Evolutionary conservation across 2,113 vertebrate species (phyloP).

Genomic region (Muntiacus reevesi): DNA sequence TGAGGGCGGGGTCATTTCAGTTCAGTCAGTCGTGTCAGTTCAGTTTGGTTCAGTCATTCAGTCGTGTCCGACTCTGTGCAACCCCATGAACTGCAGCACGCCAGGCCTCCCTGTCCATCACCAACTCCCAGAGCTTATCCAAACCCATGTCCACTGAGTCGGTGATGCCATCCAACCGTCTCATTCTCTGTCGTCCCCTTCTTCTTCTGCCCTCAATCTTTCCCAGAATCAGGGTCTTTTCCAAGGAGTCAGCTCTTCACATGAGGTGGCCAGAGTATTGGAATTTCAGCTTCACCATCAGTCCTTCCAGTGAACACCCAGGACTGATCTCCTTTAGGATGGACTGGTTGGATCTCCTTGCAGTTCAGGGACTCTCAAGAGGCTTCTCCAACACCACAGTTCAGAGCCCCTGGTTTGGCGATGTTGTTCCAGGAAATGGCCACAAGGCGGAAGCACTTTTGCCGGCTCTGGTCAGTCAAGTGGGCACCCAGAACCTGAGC

Average conservation of each 20-base stretch:
- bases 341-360: not conserved
- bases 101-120: not conserved
- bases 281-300: too few species aligned
- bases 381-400: not conserved
- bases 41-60: not conserved
- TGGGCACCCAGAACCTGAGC: not conserved
- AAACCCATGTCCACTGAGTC: too few species aligned
- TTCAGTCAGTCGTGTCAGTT: too few species aligned
- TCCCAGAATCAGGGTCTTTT: too few species aligned
- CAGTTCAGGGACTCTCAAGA: not conserved
- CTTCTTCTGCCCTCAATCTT: too few species aligned
- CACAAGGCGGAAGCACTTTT: not conserved
- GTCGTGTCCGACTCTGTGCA: rapidly evolving
- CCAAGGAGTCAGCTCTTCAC: too few species aligned
- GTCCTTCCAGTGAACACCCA: too few species aligned
- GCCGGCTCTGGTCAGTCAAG: not conserved
- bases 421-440: not conserved
- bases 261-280: too few species aligned
- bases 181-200: too few species aligned
- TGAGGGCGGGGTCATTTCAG: not conserved
- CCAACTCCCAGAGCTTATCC: not conserved
- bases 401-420: not conserved
- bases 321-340: not conserved
- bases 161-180: too few species aligned
- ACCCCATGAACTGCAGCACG: not conserved